Evolutionary conservation across 2,113 vertebrate genomes (phyloP).

Genomic region (Zosterops pallidus): DNA sequence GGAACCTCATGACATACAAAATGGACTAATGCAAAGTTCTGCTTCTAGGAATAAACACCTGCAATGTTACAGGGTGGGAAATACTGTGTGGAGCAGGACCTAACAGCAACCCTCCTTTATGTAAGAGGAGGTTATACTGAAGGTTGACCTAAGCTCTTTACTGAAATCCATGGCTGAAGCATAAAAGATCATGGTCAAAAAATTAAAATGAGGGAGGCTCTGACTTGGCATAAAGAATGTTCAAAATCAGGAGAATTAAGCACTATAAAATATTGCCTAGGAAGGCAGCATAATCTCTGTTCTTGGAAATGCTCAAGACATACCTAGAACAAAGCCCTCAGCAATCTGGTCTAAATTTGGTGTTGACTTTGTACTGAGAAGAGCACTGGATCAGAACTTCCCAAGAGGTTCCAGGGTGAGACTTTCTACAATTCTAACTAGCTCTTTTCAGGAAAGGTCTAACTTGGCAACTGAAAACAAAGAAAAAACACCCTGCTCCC

Average conservation of each 20-base stretch:
- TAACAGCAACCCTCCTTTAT: not conserved
- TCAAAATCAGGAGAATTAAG: not conserved
- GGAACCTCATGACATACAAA: not conserved
- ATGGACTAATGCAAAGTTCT: not conserved
- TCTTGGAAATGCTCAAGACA: not conserved
- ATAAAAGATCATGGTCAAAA: not conserved
- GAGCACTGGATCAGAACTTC: not conserved
- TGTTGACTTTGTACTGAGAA: not conserved
- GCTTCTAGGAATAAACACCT: not conserved
- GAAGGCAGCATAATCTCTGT: not conserved
- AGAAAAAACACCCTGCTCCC: rapidly evolving
- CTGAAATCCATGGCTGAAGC: not conserved
- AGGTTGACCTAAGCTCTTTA: not conserved
- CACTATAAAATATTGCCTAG: not conserved
- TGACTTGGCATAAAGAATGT: not conserved
- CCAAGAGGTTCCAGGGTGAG: not conserved
- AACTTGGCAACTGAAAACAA: not conserved
- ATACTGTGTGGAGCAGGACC: not conserved
- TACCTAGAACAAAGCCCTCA: not conserved
- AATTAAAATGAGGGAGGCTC: not conserved
- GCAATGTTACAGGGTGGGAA: not conserved
- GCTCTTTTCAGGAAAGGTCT: not conserved
- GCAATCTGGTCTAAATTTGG: not conserved
- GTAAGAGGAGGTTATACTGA: not conserved
- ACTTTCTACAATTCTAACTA: not conserved